These are phyloP conservation scores for Eilema caniola DNA, from an alignment of 2,888 invertebrate genomes.

Conservation along the genomic window DNA sequence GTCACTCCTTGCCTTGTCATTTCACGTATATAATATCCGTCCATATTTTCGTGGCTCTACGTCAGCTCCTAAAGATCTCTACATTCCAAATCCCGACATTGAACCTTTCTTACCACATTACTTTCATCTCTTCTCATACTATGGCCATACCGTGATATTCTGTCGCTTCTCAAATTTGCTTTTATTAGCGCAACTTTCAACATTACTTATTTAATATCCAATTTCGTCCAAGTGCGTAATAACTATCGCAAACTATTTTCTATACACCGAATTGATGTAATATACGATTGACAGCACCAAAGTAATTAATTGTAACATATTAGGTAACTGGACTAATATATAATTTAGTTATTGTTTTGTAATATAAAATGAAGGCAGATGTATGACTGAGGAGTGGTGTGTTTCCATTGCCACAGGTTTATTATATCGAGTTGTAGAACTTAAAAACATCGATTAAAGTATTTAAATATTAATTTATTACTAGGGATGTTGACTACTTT, in stretches of 20 bases:
- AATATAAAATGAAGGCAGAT: conserved; percentile 47
- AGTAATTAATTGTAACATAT: conserved; percentile 63
- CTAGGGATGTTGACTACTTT: no score
- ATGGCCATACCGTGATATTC: no score
- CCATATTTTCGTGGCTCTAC: no score
- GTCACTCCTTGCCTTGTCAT: neutral
- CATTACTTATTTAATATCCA: neutral
- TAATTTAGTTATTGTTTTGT: conserved; percentile 61
- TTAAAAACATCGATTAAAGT: no score
- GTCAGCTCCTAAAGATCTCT: no score
- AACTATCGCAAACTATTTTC: conserved; percentile 35
- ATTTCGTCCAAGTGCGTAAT: conserved; percentile 35
- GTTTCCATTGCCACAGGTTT: conserved; percentile 43
- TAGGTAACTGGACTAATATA: conserved; percentile 59
- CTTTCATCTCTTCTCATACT: no score
- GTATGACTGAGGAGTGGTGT: conserved; percentile 26
- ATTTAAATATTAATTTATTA: no score
- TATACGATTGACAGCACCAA: conserved; percentile 52
- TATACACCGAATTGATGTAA: conserved; percentile 52
- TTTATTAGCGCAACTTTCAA: neutral
- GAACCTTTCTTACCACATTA: neutral
- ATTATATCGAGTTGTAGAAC: no score
- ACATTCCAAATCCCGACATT: neutral
- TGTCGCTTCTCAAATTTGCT: no score
- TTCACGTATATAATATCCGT: no score